phyloP scores from a whole-genome alignment of 2,888 invertebrate genomes.

The Sinhomidia bicolor region DNA sequence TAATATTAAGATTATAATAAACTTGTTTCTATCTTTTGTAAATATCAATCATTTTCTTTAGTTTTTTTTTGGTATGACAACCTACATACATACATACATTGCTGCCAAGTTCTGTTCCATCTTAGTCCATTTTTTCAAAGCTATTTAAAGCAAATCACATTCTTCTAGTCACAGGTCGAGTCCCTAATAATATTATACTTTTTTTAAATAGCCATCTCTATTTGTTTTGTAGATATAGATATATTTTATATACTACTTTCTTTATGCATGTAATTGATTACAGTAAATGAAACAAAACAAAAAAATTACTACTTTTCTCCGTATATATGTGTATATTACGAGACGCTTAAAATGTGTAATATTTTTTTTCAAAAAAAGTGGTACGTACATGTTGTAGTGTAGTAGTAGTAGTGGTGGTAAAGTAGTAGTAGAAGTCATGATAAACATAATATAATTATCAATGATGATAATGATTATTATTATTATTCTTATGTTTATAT shows the following conservation, averaged over 20 bases:
- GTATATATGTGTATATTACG: too few species aligned
- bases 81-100: background rate
- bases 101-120: background rate
- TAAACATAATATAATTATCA: background rate
- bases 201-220: slow-evolving; percentile 4
- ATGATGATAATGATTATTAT: slow-evolving; percentile 21
- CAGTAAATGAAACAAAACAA: slow-evolving; percentile 4
- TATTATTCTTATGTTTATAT: background rate
- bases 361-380: slow-evolving; percentile 14
- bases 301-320: background rate
- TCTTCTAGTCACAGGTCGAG: slow-evolving; percentile 37
- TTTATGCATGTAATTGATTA: slow-evolving; percentile 8
- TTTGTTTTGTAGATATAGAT: background rate
- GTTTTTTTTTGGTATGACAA: background rate
- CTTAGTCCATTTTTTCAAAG: background rate
- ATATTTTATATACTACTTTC: background rate
- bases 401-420: slow-evolving; percentile 25
- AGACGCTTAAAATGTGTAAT: slow-evolving; percentile 17
- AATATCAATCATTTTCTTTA: background rate
- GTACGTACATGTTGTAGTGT: background rate
- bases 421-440: slow-evolving; percentile 33
- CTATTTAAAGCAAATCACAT: slow-evolving; percentile 38
- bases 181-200: background rate
- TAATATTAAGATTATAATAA: background rate
- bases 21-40: slow-evolving; percentile 3